Evolutionary conservation across 1,140 invertebrate genomes (phyloP).

Genomic region (Drosophila arawakana): DNA sequence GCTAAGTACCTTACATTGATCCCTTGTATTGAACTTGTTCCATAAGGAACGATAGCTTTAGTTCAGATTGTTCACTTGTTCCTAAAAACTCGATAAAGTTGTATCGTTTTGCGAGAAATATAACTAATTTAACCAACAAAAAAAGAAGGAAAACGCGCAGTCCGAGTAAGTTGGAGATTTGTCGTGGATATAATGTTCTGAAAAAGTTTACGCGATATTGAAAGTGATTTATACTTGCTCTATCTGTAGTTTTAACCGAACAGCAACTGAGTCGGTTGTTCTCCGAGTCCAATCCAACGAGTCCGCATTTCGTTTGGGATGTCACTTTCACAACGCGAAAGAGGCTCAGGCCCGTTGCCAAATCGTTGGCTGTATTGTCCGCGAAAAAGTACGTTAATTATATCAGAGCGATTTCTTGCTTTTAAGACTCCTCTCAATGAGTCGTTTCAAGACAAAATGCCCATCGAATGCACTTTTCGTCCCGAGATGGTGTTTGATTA

Average conservation of each 20-base stretch:
- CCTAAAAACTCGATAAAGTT: no score
- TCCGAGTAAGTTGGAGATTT: no score
- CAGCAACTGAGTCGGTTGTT: slow-evolving; percentile 4
- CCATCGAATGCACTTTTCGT: slow-evolving; percentile 91
- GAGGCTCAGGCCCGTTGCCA: slow-evolving; percentile 89
- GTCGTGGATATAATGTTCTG: no score
- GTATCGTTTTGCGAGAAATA: no score
- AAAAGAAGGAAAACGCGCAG: no score
- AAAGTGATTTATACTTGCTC: slow-evolving; percentile 7
- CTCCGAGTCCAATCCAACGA: slow-evolving; percentile 2
- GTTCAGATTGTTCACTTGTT: no score
- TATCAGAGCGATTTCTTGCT: slow-evolving; percentile 93
- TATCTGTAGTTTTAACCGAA: neutral
- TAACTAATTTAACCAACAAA: no score
- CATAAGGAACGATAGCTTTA: no score
- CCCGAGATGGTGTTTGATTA: slow-evolving; percentile 92
- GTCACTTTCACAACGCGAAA: slow-evolving; percentile 63
- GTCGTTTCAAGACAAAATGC: slow-evolving; percentile 92
- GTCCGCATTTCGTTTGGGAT: slow-evolving; percentile 28
- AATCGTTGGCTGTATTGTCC: slow-evolving; percentile 97
- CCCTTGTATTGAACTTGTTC: no score
- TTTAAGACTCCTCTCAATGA: slow-evolving; percentile 96
- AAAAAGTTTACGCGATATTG: no score
- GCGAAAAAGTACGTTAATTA: slow-evolving; percentile 90
- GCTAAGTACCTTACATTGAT: no score